These are phyloP conservation scores for Loxodonta africana DNA, from an alignment of 2,113 vertebrate species.

Conservation along the genomic window DNA sequence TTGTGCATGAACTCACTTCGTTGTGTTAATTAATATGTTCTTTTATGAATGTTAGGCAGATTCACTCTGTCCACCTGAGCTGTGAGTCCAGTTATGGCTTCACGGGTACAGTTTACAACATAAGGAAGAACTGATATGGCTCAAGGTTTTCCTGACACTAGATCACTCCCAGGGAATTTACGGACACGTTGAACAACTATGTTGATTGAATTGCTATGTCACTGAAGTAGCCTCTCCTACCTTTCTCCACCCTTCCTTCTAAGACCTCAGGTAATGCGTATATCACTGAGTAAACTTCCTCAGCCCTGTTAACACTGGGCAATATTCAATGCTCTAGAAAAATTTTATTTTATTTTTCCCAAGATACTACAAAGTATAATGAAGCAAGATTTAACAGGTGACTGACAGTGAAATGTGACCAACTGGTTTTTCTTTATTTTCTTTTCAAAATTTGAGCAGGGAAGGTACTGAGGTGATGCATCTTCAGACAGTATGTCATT, in stretches of 20 bases:
- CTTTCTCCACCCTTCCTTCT: background rate
- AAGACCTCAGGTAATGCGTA: background rate
- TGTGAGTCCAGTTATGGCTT: background rate
- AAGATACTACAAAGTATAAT: background rate
- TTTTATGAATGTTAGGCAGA: background rate
- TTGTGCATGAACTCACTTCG: background rate
- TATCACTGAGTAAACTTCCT: background rate
- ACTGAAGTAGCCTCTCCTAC: background rate
- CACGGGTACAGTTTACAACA: background rate
- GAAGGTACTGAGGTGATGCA: background rate
- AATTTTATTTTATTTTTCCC: background rate
- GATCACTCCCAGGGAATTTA: background rate
- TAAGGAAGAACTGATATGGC: background rate
- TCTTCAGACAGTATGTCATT: background rate
- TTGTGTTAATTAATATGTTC: background rate
- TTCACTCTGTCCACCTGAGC: background rate
- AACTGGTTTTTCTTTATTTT: background rate
- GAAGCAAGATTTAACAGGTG: background rate
- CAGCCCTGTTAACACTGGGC: background rate
- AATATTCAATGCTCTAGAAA: background rate
- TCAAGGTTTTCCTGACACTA: background rate
- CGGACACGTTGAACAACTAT: background rate
- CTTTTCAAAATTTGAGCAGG: conserved; percentile 1
- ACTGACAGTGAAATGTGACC: background rate
- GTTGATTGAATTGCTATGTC: background rate